These are phyloP conservation scores for Odontocolon sp. DNA, from an alignment of 2,888 invertebrate species.

Conservation along the genomic window DNA sequence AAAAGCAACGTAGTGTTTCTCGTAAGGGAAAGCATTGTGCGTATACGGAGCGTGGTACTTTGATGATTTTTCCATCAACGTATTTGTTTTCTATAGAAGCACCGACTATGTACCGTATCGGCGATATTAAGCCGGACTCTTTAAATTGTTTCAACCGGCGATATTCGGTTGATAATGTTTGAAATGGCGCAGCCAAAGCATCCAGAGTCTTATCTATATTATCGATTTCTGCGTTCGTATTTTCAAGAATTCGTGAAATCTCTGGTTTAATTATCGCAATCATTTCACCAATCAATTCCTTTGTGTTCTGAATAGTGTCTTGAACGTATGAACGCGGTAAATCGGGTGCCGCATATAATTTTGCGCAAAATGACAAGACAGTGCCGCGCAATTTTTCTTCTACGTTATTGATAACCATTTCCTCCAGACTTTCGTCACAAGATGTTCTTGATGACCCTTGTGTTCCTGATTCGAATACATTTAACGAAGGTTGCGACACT, in stretches of 20 bases:
- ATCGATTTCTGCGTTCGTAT: not conserved
- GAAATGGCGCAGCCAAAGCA: not conserved
- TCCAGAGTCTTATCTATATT: not conserved
- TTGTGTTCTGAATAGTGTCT: conserved; percentile 15
- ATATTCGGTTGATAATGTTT: conserved; percentile 23
- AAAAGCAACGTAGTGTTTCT: too few species aligned
- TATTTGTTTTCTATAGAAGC: conserved; percentile 13
- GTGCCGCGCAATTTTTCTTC: not conserved
- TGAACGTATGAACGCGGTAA: conserved; percentile 16
- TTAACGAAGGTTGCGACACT: too few species aligned
- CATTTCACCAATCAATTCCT: conserved; percentile 9
- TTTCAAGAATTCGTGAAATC: too few species aligned
- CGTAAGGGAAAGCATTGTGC: too few species aligned
- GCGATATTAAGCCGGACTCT: conserved; percentile 16
- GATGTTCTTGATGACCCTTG: too few species aligned
- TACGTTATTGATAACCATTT: too few species aligned
- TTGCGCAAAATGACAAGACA: conserved; percentile 13
- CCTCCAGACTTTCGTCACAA: too few species aligned
- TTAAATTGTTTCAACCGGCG: not conserved
- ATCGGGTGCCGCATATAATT: conserved; percentile 30
- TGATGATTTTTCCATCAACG: too few species aligned
- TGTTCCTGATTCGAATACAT: too few species aligned
- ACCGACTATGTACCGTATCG: conserved; percentile 15
- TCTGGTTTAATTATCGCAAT: conserved; percentile 14
- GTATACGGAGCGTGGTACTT: too few species aligned